A percentile compares a stretch with the other conserved stretches of the same genome.
phyloP scores from a whole-genome alignment of 2,113 vertebrate genomes.

The Entomyzon cyanotis region DNA sequence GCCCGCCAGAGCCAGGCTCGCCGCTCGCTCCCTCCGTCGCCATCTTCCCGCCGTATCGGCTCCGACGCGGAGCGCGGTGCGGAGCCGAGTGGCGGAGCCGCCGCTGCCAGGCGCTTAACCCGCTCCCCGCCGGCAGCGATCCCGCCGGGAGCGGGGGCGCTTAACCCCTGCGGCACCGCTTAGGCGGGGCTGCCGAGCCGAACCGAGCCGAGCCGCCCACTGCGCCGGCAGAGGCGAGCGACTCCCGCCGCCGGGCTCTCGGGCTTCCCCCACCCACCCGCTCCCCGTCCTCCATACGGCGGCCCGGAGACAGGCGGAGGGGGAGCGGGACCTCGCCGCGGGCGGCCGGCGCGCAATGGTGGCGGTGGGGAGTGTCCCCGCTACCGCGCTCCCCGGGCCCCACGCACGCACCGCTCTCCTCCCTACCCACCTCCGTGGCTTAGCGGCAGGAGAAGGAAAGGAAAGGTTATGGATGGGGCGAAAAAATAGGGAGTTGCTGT shows the following conservation, averaged over 20 bases:
- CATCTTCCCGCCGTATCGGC: slow-evolving; percentile 65
- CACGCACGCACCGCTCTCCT: not conserved
- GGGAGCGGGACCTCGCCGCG: not conserved
- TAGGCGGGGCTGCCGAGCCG: not conserved
- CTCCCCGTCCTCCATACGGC: slow-evolving; percentile 3
- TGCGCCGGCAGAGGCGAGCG: not conserved
- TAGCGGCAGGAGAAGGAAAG: not conserved
- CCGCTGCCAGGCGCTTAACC: not conserved
- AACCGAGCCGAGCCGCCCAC: not conserved
- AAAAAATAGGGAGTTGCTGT: not conserved
- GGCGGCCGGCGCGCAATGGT: not conserved
- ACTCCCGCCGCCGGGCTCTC: not conserved
- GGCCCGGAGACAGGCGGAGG: not conserved
- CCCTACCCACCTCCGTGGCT: not conserved
- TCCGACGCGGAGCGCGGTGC: too few relatives aligned
- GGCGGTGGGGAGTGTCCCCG: not conserved
- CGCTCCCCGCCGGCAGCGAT: slow-evolving; percentile 34
- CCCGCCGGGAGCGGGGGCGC: not conserved
- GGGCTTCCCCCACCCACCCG: not conserved
- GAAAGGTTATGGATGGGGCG: not conserved
- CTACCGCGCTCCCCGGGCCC: not conserved
- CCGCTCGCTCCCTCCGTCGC: slow-evolving; percentile 75
- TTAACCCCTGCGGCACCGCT: slow-evolving; percentile 36
- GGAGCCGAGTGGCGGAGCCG: too few relatives aligned
- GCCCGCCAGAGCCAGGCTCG: slow-evolving; percentile 58